These are phyloP conservation scores for Wasmannia auropunctata DNA, from an alignment of 1,140 invertebrate species.

Conservation along the genomic window DNA sequence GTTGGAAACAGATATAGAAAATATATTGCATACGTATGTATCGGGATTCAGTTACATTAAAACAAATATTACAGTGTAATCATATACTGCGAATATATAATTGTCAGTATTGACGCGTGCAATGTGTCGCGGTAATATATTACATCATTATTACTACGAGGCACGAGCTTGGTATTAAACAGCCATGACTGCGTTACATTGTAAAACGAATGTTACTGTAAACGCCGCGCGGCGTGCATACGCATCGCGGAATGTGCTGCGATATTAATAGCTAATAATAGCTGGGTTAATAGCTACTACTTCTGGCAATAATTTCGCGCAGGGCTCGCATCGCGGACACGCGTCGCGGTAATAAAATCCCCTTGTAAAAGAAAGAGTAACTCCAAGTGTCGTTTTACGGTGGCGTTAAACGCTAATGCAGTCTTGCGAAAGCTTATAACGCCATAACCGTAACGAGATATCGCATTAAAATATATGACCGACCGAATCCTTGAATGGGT, in stretches of 20 bases:
- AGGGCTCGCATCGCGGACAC: not conserved
- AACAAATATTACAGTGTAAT: slow-evolving; percentile 29
- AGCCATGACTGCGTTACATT: not conserved
- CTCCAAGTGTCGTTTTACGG: not conserved
- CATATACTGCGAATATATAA: not conserved
- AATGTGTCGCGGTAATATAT: slow-evolving; percentile 31
- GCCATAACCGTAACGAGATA: not conserved
- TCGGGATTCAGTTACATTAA: slow-evolving; percentile 11
- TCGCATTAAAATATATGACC: slow-evolving; percentile 38
- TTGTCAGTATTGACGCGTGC: slow-evolving; percentile 16
- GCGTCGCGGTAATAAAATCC: not conserved
- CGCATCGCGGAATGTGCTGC: not conserved
- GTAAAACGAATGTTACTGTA: slow-evolving; percentile 15
- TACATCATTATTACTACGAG: slow-evolving; percentile 48
- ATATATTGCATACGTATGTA: not conserved
- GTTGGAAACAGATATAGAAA: not conserved
- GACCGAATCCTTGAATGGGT: not conserved
- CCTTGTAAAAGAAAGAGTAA: not conserved
- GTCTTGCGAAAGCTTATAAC: not conserved
- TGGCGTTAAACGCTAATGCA: not conserved
- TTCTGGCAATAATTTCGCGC: not conserved
- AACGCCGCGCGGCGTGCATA: not conserved
- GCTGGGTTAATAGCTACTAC: not conserved
- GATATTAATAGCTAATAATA: slow-evolving; percentile 18
- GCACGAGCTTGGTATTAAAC: slow-evolving; percentile 28